Evolutionary conservation across 1,140 invertebrate species (phyloP).

Genomic region (Popillia japonica): DNA sequence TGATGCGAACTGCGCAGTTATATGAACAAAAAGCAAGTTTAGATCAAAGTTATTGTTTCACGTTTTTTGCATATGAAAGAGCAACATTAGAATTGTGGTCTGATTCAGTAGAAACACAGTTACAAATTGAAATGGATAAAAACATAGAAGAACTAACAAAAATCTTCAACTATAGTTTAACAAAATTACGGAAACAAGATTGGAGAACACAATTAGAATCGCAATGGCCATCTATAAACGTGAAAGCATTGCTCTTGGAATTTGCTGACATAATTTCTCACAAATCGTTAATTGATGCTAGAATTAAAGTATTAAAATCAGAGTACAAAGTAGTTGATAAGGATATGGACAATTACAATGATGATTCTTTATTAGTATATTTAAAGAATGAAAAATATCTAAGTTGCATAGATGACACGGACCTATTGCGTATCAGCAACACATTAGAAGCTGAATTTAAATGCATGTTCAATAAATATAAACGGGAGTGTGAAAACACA

Average conservation of each 20-base stretch:
- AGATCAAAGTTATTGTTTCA: constrained; percentile 61
- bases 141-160: constrained; percentile 71
- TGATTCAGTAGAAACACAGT: constrained; percentile 71
- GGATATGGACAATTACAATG: neutral
- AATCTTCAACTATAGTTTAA: constrained; percentile 69
- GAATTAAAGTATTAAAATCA: constrained; percentile 69
- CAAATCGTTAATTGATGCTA: constrained; percentile 78
- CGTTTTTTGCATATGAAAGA: constrained; percentile 68
- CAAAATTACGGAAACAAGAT: constrained; percentile 60
- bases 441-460: constrained; percentile 57
- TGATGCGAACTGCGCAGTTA: constrained; percentile 70
- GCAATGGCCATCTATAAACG: constrained; percentile 61
- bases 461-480: constrained; percentile 54
- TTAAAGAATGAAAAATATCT: constrained; percentile 49
- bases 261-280: constrained; percentile 79
- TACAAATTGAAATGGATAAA: constrained; percentile 74
- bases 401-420: constrained; percentile 49
- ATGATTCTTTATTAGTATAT: constrained; percentile 34
- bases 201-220: constrained; percentile 61
- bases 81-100: constrained; percentile 73
- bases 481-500: constrained; percentile 49
- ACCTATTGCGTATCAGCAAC: constrained; percentile 52
- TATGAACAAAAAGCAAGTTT: constrained; percentile 59
- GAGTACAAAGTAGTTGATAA: constrained; percentile 51
- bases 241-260: constrained; percentile 68